These are phyloP conservation scores for Cliona cf. orientalis DNA, from an alignment of 37 sponge, comb jelly and placozoan species.

Conservation along the genomic window DNA sequence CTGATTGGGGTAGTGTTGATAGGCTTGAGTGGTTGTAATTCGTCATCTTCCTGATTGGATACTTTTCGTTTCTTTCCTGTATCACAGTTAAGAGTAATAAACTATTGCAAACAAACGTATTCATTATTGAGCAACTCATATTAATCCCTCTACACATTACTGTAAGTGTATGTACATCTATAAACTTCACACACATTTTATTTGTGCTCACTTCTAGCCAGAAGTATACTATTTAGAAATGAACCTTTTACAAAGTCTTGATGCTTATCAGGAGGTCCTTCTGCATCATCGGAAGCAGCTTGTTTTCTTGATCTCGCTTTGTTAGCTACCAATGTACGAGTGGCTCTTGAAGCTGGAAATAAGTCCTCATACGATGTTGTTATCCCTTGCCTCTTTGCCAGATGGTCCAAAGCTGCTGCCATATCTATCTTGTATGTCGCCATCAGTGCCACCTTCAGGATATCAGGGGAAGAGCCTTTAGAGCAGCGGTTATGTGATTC, in stretches of 20 bases:
- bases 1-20: too few species aligned
- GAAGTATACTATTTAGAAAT: too few species aligned
- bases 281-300: conserved; percentile 7
- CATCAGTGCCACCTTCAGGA: conserved; percentile 46
- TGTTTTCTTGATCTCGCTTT: background rate
- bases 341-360: background rate
- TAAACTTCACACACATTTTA: too few species aligned
- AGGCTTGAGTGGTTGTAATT: too few species aligned
- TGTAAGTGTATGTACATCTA: too few species aligned
- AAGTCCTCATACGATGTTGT: conserved; percentile 13
- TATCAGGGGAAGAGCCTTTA: conserved; percentile 5
- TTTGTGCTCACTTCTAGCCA: too few species aligned
- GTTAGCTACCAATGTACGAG: background rate
- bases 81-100: too few species aligned
- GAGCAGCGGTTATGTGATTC: conserved; percentile 30
- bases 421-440: conserved; percentile 30
- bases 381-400: conserved; percentile 2
- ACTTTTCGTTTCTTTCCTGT: too few species aligned
- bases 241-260: background rate
- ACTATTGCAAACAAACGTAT: too few species aligned
- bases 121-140: too few species aligned
- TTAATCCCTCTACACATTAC: too few species aligned
- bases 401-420: conserved; percentile 34
- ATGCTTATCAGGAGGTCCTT: conserved; percentile 46
- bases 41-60: too few species aligned